Evolutionary conservation across 2,797 vertebrate genomes (phyloP).

Genomic region (Amblyraja radiata): DNA sequence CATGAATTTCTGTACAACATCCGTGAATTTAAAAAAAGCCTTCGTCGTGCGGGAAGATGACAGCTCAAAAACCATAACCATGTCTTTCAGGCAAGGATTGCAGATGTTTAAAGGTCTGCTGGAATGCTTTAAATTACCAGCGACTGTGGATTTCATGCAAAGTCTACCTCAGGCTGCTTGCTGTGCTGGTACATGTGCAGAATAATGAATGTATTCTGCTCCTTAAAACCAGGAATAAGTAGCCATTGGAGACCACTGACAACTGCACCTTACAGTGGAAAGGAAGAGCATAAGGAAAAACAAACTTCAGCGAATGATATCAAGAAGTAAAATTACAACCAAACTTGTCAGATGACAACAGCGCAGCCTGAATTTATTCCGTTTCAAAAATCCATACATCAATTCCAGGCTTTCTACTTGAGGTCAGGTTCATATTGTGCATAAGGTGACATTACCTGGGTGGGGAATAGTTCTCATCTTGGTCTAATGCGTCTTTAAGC

Average conservation of each 20-base stretch:
- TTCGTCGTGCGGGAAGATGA: not conserved
- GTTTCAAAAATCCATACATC: not conserved
- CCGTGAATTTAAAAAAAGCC: not conserved
- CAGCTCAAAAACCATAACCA: not conserved
- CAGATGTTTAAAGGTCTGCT: slow-evolving; percentile 1
- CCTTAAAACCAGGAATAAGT: not conserved
- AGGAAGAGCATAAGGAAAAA: not conserved
- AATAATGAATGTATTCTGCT: not conserved
- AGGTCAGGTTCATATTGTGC: not conserved
- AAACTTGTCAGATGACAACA: not conserved
- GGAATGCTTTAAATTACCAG: not conserved
- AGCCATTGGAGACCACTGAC: not conserved
- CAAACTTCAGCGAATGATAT: not conserved
- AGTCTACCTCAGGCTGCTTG: not conserved
- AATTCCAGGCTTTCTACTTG: not conserved
- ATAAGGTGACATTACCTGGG: not conserved
- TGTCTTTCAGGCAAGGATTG: not conserved
- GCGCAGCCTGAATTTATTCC: not conserved
- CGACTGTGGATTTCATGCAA: not conserved
- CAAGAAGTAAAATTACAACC: not conserved
- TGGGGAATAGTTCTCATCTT: not conserved
- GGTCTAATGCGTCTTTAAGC: not conserved
- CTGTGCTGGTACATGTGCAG: not conserved
- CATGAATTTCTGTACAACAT: not conserved
- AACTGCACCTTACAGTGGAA: not conserved